Percentiles rank a stretch among this genome's conserved stretches.
Evolutionary conservation across 2,113 vertebrate species (phyloP).

Genomic region (Phylloscopus trochiloides): DNA sequence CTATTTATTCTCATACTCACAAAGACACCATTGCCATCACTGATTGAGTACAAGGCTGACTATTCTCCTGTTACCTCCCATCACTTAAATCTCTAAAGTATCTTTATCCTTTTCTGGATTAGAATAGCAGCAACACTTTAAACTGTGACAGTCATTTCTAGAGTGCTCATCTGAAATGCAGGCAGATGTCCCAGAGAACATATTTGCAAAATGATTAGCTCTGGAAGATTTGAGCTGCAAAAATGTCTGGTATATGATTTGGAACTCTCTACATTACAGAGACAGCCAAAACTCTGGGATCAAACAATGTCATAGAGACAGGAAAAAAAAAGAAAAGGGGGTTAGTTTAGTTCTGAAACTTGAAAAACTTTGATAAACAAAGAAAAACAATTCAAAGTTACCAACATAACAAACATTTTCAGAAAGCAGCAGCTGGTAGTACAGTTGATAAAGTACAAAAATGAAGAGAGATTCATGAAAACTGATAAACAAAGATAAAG

Average conservation of each 20-base stretch:
- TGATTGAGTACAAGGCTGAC: background rate
- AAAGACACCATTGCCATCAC: background rate
- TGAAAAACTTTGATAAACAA: background rate
- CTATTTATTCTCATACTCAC: background rate
- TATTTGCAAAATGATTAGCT: conserved; percentile 21
- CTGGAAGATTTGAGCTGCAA: conserved; percentile 28
- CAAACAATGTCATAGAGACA: background rate
- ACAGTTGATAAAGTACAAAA: background rate
- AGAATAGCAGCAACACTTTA: conserved; percentile 15
- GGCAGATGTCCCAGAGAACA: conserved; percentile 31
- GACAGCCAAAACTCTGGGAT: conserved; percentile 14
- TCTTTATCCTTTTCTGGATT: conserved; percentile 41
- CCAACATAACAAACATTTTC: background rate
- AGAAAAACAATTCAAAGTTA: background rate
- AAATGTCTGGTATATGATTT: background rate
- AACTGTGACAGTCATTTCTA: conserved; percentile 31
- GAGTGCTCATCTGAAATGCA: conserved; percentile 37
- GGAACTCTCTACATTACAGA: background rate
- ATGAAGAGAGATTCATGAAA: background rate
- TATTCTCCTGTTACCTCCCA: conserved; percentile 3
- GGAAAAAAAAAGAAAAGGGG: too few relatives aligned
- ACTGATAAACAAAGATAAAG: background rate
- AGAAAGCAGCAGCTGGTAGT: background rate
- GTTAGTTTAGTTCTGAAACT: background rate
- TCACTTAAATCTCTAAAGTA: conserved; percentile 31